A percentile compares a stretch with the other conserved stretches of the same genome.
Evolutionary conservation across 2,113 vertebrate species (phyloP).

Genomic region (Heterochromis multidens): DNA sequence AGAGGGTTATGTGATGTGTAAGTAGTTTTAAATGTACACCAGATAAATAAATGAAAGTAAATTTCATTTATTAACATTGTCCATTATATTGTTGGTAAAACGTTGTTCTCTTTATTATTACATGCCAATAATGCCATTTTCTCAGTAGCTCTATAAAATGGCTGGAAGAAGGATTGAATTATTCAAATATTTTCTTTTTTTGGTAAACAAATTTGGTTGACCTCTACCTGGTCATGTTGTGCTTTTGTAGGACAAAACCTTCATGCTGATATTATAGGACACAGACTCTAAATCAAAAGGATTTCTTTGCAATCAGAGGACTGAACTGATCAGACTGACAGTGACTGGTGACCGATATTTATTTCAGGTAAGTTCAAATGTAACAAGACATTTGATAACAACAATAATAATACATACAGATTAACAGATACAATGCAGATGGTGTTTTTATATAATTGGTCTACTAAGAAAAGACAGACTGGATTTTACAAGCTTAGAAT

Average conservation of each 20-base stretch:
- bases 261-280: not conserved
- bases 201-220: not conserved
- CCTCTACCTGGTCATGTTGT: not conserved
- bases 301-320: not conserved
- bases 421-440: no score
- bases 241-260: not conserved
- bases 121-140: not conserved
- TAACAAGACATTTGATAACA: no score
- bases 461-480: no score
- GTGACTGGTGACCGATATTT: no score
- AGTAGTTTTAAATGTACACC: not conserved
- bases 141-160: not conserved
- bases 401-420: no score
- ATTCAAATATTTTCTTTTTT: not conserved
- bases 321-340: no score
- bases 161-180: not conserved
- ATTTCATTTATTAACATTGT: accelerated
- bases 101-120: not conserved
- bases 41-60: not conserved
- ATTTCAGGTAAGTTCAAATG: no score
- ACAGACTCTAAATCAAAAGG: not conserved
- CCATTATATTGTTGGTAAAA: not conserved
- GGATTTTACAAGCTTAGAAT: no score
- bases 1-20: not conserved
- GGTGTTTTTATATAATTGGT: no score